phyloP scores from a whole-genome alignment of 2,888 invertebrate genomes.

The Lasioglossum calceatum region DNA sequence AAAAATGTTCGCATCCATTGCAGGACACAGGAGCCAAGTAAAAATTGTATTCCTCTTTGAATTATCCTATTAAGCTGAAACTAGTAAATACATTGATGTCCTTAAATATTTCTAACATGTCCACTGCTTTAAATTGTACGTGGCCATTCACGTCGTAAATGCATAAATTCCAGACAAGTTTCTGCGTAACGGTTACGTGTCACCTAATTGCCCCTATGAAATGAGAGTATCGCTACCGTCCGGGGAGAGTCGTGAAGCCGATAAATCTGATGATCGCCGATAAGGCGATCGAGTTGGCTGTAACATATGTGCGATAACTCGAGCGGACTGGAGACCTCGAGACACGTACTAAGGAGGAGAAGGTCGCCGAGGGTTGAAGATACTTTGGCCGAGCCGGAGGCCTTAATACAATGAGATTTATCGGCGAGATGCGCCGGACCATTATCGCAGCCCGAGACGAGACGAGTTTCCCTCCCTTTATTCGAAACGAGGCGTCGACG shows the following conservation, averaged over 20 bases:
- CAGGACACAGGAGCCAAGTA: too few relatives aligned
- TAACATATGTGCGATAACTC: slow-evolving; percentile 40
- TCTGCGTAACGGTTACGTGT: not conserved
- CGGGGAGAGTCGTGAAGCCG: not conserved
- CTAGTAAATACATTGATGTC: too few relatives aligned
- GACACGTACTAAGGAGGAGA: slow-evolving; percentile 10
- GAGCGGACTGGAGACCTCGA: not conserved
- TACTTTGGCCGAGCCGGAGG: slow-evolving; percentile 34
- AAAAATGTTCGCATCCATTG: too few relatives aligned
- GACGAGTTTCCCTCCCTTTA: slow-evolving; percentile 63
- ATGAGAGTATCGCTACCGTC: not conserved
- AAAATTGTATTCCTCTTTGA: too few relatives aligned
- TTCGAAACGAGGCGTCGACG: slow-evolving; percentile 57
- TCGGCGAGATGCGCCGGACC: slow-evolving; percentile 66
- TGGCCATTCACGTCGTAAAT: too few relatives aligned
- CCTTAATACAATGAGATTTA: slow-evolving; percentile 71
- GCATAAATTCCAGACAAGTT: not conserved
- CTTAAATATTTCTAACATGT: too few relatives aligned
- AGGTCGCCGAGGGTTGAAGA: slow-evolving; percentile 28
- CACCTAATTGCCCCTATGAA: not conserved
- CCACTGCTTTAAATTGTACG: too few relatives aligned
- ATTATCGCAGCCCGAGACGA: slow-evolving; percentile 63
- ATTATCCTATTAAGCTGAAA: too few relatives aligned
- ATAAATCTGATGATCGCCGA: slow-evolving; percentile 16
- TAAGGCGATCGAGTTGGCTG: not conserved